These are phyloP conservation scores for Hippolais icterina DNA, from an alignment of 2,113 vertebrate genomes.

Conservation along the genomic window DNA sequence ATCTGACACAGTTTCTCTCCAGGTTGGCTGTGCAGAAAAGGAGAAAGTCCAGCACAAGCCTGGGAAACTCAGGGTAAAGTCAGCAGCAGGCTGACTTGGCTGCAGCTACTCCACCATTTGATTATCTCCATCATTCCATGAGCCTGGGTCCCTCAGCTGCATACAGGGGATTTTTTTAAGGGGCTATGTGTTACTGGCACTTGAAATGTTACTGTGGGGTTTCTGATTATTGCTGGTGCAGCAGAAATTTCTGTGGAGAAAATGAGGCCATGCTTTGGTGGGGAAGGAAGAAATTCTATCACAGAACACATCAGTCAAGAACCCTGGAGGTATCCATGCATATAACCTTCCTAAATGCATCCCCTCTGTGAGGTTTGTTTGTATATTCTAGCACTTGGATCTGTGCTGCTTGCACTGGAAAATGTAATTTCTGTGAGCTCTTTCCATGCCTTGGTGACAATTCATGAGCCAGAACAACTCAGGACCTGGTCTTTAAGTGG, in stretches of 20 bases:
- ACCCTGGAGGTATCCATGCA: neutral
- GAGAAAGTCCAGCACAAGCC: neutral
- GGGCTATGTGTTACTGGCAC: neutral
- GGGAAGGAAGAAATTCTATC: neutral
- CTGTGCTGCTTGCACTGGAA: neutral
- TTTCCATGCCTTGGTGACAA: neutral
- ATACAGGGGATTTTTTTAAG: neutral
- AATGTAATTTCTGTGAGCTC: neutral
- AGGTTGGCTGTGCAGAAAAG: neutral
- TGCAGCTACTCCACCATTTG: neutral
- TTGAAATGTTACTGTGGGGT: neutral
- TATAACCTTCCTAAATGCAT: neutral
- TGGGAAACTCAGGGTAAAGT: neutral
- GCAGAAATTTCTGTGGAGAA: neutral
- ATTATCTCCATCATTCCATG: neutral
- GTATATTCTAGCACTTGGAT: neutral
- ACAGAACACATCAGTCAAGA: neutral
- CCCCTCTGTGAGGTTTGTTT: neutral
- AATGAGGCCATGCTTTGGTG: neutral
- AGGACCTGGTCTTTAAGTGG: neutral
- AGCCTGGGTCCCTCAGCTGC: neutral
- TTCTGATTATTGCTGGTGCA: neutral
- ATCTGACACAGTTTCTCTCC: neutral
- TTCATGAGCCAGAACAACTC: neutral
- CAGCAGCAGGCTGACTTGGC: neutral